A percentile compares a stretch with the other conserved stretches of the same genome.
These are phyloP conservation scores for Alligator sinensis DNA, from an alignment of 2,113 vertebrate genomes.

Conservation along the genomic window DNA sequence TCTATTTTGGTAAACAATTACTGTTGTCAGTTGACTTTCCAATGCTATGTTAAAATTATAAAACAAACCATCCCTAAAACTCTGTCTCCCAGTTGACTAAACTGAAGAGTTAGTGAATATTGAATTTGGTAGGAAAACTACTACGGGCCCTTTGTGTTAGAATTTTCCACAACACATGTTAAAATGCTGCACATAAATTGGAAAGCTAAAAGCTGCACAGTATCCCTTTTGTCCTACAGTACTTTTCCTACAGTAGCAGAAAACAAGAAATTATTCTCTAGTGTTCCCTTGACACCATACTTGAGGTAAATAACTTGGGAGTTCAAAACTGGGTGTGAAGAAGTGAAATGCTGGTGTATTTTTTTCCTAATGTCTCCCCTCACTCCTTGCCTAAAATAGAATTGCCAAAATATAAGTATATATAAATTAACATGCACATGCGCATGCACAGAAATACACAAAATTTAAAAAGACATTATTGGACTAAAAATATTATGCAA, in stretches of 20 bases:
- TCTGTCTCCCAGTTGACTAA: neutral
- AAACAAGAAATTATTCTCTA: conserved; percentile 31
- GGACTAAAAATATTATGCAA: conserved; percentile 3
- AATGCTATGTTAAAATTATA: neutral
- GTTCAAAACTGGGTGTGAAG: neutral
- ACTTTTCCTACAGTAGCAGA: conserved; percentile 66
- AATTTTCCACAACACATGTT: neutral
- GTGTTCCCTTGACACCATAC: conserved; percentile 19
- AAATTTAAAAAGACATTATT: neutral
- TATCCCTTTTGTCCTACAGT: conserved; percentile 47
- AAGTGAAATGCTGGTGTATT: neutral
- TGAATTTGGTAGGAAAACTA: neutral
- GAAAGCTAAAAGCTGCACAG: neutral
- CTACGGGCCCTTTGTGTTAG: neutral
- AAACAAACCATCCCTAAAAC: fast-evolving
- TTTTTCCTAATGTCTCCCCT: neutral
- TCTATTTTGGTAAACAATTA: neutral
- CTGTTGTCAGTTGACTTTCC: neutral
- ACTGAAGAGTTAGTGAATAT: neutral
- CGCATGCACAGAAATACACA: too few species aligned
- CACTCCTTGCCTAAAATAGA: neutral
- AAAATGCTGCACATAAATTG: neutral
- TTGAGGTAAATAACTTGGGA: conserved; percentile 36
- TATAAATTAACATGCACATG: neutral
- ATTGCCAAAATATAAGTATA: neutral